A percentile compares a stretch with the other conserved stretches of the same genome.
These are phyloP conservation scores for Neosilurus mollespiculum DNA, from an alignment of 2,797 vertebrate species.

Conservation along the genomic window DNA sequence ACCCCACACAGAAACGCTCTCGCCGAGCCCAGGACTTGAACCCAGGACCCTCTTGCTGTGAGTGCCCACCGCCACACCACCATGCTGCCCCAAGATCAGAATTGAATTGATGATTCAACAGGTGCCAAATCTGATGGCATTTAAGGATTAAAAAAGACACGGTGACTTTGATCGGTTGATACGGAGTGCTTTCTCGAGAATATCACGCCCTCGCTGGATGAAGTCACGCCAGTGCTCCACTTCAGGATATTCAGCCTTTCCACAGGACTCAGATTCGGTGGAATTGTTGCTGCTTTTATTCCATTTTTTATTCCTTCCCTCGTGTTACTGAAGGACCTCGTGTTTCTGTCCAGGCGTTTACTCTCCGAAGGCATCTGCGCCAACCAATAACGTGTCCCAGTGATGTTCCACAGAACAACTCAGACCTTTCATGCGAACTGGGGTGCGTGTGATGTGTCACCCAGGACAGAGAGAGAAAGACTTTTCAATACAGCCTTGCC, in stretches of 20 bases:
- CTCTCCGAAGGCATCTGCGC: background rate
- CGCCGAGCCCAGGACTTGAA: too few relatives aligned
- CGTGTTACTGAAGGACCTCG: background rate
- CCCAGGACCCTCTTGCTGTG: too few relatives aligned
- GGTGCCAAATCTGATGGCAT: too few relatives aligned
- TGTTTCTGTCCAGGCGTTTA: background rate
- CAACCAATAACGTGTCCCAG: constrained; percentile 31
- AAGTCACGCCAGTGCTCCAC: background rate
- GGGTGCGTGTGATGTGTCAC: constrained; percentile 21
- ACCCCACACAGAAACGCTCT: too few relatives aligned
- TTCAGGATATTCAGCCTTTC: background rate
- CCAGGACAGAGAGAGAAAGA: background rate
- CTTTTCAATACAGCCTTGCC: background rate
- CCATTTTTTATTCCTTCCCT: background rate
- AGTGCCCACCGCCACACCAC: too few relatives aligned
- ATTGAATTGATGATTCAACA: too few relatives aligned
- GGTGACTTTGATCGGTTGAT: background rate
- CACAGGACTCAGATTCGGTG: background rate
- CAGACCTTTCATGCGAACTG: constrained; percentile 39
- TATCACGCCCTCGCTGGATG: background rate
- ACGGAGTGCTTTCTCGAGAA: background rate
- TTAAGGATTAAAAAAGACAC: background rate
- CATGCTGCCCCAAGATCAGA: too few relatives aligned
- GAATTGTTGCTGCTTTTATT: background rate
- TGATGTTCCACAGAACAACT: constrained; percentile 65